Evolutionary conservation across 2,888 invertebrate genomes (phyloP).

Genomic region (Harpagoxenus sublaevis): DNA sequence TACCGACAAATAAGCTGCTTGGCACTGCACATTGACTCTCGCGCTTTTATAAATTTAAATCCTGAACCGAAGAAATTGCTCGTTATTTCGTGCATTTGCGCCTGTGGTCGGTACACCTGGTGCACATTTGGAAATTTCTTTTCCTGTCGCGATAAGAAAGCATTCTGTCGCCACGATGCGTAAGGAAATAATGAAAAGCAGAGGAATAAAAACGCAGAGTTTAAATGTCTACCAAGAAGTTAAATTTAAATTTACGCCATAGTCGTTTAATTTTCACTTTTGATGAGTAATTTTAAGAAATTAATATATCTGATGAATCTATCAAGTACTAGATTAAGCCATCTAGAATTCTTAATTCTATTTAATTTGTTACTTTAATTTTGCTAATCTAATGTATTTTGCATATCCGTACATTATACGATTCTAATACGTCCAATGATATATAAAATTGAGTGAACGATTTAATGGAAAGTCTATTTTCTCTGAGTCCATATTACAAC

Average conservation of each 20-base stretch:
- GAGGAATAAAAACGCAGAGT: background rate
- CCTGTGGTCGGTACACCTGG: slow-evolving; percentile 24
- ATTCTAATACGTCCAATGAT: slow-evolving; percentile 3
- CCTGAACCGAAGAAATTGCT: slow-evolving; percentile 56
- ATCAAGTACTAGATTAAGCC: background rate
- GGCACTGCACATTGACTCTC: slow-evolving; percentile 47
- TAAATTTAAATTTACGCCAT: slow-evolving; percentile 16
- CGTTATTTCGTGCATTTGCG: slow-evolving; percentile 73
- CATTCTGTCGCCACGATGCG: slow-evolving; percentile 17
- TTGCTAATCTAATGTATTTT: background rate
- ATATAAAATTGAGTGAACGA: background rate
- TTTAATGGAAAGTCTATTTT: slow-evolving; percentile 18
- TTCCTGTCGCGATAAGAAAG: slow-evolving; percentile 21
- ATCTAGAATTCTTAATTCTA: background rate
- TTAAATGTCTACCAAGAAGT: slow-evolving; percentile 24
- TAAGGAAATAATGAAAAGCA: slow-evolving; percentile 16
- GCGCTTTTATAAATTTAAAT: slow-evolving; percentile 61
- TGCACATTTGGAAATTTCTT: slow-evolving; percentile 55
- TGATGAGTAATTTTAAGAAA: slow-evolving; percentile 2
- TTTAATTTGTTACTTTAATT: slow-evolving; percentile 25
- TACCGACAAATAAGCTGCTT: slow-evolving; percentile 24
- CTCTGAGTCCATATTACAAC: background rate
- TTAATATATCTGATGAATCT: background rate
- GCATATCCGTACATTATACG: background rate
- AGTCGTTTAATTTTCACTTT: slow-evolving; percentile 21